phyloP scores from a whole-genome alignment of 2,888 invertebrate species.

The Eueremaeus valkanovi region DNA sequence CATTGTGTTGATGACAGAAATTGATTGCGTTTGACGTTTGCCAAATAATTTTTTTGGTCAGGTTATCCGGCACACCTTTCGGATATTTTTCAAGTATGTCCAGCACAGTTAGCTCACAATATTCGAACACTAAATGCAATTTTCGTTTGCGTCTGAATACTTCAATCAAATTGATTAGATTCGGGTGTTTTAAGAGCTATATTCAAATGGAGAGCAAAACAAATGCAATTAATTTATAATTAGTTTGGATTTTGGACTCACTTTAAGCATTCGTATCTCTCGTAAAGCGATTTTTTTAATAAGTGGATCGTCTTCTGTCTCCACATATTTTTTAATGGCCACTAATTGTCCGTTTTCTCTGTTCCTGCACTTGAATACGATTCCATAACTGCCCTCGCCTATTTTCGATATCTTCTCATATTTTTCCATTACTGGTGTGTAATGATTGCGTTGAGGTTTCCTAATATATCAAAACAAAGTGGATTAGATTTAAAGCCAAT shows the following conservation, averaged over 20 bases:
- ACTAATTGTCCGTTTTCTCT: slow-evolving; percentile 82
- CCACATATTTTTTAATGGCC: slow-evolving; percentile 94
- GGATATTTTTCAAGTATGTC: slow-evolving; percentile 94
- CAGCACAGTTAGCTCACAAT: slow-evolving; percentile 93
- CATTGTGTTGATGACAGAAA: slow-evolving; percentile 92
- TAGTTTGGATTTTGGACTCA: slow-evolving; percentile 52
- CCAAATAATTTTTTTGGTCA: slow-evolving; percentile 88
- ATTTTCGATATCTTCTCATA: slow-evolving; percentile 91
- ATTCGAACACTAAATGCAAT: slow-evolving; percentile 96
- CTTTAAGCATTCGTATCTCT: slow-evolving; percentile 91
- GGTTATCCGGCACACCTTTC: slow-evolving; percentile 75
- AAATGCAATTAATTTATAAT: slow-evolving; percentile 10
- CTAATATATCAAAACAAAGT: background rate
- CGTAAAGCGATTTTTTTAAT: slow-evolving; percentile 92
- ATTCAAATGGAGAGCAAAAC: slow-evolving; percentile 49
- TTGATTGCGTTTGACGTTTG: slow-evolving; percentile 92
- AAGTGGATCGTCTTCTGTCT: slow-evolving; percentile 92
- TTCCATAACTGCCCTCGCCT: slow-evolving; percentile 92
- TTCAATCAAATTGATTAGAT: slow-evolving; percentile 92
- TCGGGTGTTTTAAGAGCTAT: slow-evolving; percentile 96
- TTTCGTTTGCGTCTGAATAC: slow-evolving; percentile 93
- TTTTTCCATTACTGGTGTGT: slow-evolving; percentile 52
- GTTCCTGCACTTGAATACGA: slow-evolving; percentile 94
- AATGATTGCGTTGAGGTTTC: slow-evolving; percentile 14
- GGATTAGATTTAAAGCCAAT: too few species aligned